Evolutionary conservation across 2,888 invertebrate species (phyloP), one percentile per base, ranked within the genome.

Genomic region (Isotomurus palustris): DNA sequence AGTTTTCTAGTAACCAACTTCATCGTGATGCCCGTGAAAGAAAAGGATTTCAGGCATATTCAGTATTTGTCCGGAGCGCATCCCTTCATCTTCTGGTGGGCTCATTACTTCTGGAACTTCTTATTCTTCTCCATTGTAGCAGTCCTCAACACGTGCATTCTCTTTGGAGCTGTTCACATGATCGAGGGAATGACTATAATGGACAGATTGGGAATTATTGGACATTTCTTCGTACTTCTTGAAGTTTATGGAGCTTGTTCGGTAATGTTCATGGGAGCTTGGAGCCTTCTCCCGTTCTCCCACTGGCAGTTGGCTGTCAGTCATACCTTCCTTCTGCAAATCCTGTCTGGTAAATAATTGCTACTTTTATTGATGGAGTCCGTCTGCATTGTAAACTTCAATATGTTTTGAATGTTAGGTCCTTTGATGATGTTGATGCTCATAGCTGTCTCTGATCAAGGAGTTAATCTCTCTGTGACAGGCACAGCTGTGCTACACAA

Each of bases 41-140:
- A 62, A 24, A 47, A 50, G 38, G 51, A 53, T 6, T 62, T 62
- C 29, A 47, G 45, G 1, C 56, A 62, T 35, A n/a, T 59, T 27
- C 62, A 62, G 43, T 12, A 59, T 24, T 21, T 56, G 5, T 36
- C 32, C 36, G 62, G 62, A n/a, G 56, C 43, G 0, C 50, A 45
- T 38, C 27, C 53, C 19, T 4, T 32, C 1, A 41, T 58, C 17
- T 62, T 56, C 41, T 58, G 61, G 61, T n/a, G 12, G 1, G 19
- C 60, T 6, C 53, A 60, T 24, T 60, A 60, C 22, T 8, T 60
- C 6, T 53, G 49, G 49, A 60, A 56, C 47, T 53, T 60, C 5
- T 17, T 56, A 4, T 52, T 50, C 19, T 56, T 60, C 25, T 17
- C 41, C 4, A 3, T 53, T 3, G 38, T 53, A 8, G 57, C 55